phyloP scores from a whole-genome alignment of 2,888 invertebrate genomes.

The Reticulitermes lucifugus region DNA sequence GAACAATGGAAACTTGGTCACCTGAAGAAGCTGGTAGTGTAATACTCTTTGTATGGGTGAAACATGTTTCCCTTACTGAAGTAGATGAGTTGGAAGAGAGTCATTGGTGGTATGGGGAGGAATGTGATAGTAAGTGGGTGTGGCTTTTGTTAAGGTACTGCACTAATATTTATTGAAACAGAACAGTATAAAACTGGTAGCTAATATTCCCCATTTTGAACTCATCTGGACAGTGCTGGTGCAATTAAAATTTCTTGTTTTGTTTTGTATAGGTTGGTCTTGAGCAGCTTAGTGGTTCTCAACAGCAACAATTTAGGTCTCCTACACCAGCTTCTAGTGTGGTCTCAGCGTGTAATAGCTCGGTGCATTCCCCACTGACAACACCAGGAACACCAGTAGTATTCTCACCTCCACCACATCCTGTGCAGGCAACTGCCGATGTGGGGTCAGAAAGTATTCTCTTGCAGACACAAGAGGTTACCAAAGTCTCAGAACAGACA shows the following conservation, averaged over 20 bases:
- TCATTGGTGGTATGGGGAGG: too few species aligned
- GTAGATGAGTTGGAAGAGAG: too few species aligned
- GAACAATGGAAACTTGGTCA: too few species aligned
- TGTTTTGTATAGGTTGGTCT: constrained; percentile 55
- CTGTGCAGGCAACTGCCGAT: constrained; percentile 19
- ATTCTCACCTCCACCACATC: constrained; percentile 47
- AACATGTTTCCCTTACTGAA: too few species aligned
- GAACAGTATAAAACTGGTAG: too few species aligned
- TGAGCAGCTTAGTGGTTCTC: constrained; percentile 49
- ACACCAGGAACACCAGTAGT: constrained; percentile 51
- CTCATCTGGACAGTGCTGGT: too few species aligned
- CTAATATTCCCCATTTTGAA: too few species aligned
- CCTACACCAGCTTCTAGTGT: constrained; percentile 50
- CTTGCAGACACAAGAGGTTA: not conserved
- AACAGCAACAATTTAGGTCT: constrained; percentile 49
- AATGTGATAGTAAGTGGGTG: too few species aligned
- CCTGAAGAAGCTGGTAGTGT: too few species aligned
- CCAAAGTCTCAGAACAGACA: constrained; percentile 21
- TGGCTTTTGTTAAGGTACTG: too few species aligned
- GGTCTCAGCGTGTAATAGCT: constrained; percentile 48
- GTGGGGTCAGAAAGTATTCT: constrained; percentile 13
- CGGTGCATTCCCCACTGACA: constrained; percentile 47
- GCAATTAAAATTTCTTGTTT: not conserved
- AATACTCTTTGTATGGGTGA: too few species aligned
- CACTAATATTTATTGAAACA: too few species aligned